Conservation (phyloP, 2,113 vertebrate species). For the Glaucomys volans region DNA sequence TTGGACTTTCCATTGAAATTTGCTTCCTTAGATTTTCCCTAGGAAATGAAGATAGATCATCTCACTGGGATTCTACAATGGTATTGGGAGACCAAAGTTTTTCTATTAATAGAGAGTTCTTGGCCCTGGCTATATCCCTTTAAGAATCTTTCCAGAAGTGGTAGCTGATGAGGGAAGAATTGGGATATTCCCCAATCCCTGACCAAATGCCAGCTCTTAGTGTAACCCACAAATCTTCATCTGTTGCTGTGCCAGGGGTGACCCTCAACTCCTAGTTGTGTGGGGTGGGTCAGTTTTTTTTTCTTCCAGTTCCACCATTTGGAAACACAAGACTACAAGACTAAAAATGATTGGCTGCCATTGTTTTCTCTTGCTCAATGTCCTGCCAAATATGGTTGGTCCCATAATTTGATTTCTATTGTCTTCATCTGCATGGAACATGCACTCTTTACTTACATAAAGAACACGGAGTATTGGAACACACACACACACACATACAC, state of each 20-base stretch:
- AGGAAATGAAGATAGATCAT: neutral
- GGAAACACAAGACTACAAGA: neutral
- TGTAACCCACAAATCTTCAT: fast-evolving
- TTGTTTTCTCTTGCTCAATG: neutral
- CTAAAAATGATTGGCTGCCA: neutral
- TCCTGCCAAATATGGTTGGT: neutral
- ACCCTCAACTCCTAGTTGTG: neutral
- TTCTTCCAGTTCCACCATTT: neutral
- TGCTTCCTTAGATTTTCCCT: neutral
- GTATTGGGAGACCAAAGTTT: neutral
- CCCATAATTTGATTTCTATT: neutral
- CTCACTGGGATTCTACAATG: neutral
- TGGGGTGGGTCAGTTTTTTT: neutral
- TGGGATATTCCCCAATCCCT: neutral
- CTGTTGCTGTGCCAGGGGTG: neutral
- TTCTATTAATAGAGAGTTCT: neutral
- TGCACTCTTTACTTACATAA: neutral
- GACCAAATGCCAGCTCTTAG: neutral
- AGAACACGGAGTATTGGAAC: constrained; percentile 1
- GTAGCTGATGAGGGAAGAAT: neutral
- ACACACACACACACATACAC: too few relatives aligned
- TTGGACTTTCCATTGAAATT: neutral
- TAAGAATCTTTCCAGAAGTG: neutral
- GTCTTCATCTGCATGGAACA: neutral
- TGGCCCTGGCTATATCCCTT: neutral